Percentiles rank a stretch among this genome's conserved stretches.
Conservation (phyloP, 2,888 invertebrate species). For the Machimus atricapillus region DNA sequence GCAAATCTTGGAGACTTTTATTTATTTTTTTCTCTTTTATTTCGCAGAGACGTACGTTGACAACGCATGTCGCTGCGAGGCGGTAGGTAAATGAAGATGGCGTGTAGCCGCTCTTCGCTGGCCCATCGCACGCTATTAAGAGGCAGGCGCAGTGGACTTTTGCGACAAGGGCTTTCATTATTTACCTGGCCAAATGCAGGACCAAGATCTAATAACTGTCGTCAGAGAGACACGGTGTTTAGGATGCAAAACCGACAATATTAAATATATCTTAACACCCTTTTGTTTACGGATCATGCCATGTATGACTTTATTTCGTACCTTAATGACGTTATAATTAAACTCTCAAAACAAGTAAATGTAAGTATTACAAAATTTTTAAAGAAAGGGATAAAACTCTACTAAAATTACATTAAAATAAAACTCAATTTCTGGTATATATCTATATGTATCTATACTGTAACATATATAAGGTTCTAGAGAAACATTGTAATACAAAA, state of each 20-base stretch:
- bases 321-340: too few relatives aligned
- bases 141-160: neutral
- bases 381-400: too few relatives aligned
- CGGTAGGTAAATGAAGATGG: neutral
- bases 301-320: neutral
- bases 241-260: neutral
- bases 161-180: neutral
- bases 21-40: neutral
- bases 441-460: too few relatives aligned
- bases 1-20: slow-evolving; percentile 1
- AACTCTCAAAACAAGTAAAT: too few relatives aligned
- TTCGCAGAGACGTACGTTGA: neutral
- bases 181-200: neutral
- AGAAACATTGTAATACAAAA: too few relatives aligned
- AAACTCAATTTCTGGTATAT: too few relatives aligned
- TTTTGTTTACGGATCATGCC: neutral
- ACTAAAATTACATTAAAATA: too few relatives aligned
- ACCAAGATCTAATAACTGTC: neutral
- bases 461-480: too few relatives aligned
- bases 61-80: neutral
- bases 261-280: neutral
- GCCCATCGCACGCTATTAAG: neutral
- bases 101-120: neutral
- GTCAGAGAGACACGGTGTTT: neutral
- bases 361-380: too few relatives aligned